These are phyloP conservation scores for Zaprionus obscuricornis DNA, from an alignment of 2,888 invertebrate genomes.

Conservation along the genomic window DNA sequence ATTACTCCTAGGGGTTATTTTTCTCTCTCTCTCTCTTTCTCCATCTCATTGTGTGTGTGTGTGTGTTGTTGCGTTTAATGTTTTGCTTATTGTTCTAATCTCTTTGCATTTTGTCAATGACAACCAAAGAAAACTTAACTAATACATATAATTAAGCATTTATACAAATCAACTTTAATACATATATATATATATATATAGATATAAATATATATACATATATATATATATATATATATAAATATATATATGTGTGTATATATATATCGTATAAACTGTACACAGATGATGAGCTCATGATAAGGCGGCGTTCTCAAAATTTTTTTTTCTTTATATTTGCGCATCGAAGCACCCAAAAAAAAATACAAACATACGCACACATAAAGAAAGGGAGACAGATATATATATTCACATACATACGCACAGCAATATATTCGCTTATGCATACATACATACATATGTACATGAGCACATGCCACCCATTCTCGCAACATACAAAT, in stretches of 20 bases:
- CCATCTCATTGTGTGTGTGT: constrained; percentile 2
- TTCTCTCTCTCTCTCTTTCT: constrained; percentile 7
- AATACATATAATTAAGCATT: too few relatives aligned
- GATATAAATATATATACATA: background rate
- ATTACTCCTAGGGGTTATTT: constrained; percentile 64
- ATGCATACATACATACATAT: background rate
- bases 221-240: background rate
- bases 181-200: too few relatives aligned
- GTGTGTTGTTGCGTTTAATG: constrained; percentile 27
- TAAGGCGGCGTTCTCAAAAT: constrained; percentile 35
- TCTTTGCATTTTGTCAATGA: constrained; percentile 5
- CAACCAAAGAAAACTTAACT: too few relatives aligned
- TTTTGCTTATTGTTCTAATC: constrained; percentile 28
- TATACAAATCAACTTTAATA: too few relatives aligned
- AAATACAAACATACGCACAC: constrained; percentile 7
- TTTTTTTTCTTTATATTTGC: constrained; percentile 14
- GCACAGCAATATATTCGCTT: too few relatives aligned
- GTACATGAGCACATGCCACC: constrained; percentile 8
- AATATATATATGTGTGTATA: background rate
- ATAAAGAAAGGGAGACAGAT: constrained; percentile 4
- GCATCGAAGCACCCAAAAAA: too few relatives aligned
- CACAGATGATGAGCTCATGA: constrained; percentile 51
- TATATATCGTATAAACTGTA: constrained; percentile 10
- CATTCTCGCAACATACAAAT: constrained; percentile 16
- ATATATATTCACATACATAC: background rate